Conservation (phyloP, 2,797 vertebrate species). For the Tapirus indicus region DNA sequence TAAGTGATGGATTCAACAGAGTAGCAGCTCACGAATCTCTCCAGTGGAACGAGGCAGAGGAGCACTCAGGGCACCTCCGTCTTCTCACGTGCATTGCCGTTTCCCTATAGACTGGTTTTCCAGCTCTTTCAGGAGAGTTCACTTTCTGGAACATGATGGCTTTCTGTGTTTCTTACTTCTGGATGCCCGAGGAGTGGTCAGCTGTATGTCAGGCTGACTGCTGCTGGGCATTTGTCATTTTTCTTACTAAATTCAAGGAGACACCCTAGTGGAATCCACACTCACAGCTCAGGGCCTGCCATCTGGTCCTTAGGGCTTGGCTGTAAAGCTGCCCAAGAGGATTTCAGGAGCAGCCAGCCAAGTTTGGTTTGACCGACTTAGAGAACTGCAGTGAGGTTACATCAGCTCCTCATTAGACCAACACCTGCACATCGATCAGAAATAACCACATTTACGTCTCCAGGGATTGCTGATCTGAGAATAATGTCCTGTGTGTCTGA, state of each 20-base stretch:
- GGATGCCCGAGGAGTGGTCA: neutral
- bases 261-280: neutral
- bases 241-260: neutral
- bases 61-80: fast-evolving
- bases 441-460: neutral
- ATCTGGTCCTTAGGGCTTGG: neutral
- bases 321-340: neutral
- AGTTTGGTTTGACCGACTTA: neutral
- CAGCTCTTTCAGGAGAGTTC: neutral
- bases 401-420: neutral
- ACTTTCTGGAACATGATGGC: neutral
- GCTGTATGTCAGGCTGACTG: neutral
- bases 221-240: neutral
- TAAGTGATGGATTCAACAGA: too few relatives aligned
- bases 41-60: fast-evolving
- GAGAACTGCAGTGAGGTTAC: neutral
- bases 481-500: neutral
- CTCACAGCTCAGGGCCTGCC: neutral
- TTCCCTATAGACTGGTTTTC: neutral
- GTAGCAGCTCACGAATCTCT: neutral
- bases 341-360: neutral
- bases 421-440: neutral
- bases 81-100: fast-evolving
- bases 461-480: neutral
- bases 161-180: neutral